Evolutionary conservation across 1,140 invertebrate genomes (phyloP).

Genomic region (Lucilia cuprina): DNA sequence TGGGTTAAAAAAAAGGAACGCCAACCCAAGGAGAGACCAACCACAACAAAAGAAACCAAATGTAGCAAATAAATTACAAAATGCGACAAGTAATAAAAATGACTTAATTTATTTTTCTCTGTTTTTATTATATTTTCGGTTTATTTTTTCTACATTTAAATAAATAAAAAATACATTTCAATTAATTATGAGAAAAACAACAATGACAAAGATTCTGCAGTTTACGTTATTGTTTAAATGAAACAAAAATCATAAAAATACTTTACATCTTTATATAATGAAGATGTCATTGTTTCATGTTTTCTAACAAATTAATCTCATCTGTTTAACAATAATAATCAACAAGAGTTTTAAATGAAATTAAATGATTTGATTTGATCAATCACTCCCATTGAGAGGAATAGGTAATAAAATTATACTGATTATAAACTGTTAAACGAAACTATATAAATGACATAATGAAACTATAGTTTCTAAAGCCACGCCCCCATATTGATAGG

Average conservation of each 20-base stretch:
- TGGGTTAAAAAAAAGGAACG: not conserved
- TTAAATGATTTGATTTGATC: no score
- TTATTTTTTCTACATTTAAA: not conserved
- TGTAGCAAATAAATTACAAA: not conserved
- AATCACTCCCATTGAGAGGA: no score
- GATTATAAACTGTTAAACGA: no score
- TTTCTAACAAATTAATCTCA: no score
- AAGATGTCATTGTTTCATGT: no score
- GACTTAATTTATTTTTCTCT: not conserved
- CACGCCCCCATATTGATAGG: no score
- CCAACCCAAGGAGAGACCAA: not conserved
- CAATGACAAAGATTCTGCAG: not conserved
- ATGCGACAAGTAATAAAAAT: slow-evolving; percentile 6
- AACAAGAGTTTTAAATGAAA: no score
- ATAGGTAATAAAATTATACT: no score
- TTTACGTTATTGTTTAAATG: not conserved
- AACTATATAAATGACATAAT: no score
- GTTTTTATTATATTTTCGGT: not conserved
- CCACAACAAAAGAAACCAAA: not conserved
- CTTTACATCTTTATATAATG: not conserved
- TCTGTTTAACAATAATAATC: no score
- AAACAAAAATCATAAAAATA: not conserved
- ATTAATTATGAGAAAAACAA: not conserved
- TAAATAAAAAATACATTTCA: slow-evolving; percentile 4
- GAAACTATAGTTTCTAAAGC: no score